Evolutionary conservation across 2,888 invertebrate species (phyloP).

Genomic region (Cephus nigrinus): DNA sequence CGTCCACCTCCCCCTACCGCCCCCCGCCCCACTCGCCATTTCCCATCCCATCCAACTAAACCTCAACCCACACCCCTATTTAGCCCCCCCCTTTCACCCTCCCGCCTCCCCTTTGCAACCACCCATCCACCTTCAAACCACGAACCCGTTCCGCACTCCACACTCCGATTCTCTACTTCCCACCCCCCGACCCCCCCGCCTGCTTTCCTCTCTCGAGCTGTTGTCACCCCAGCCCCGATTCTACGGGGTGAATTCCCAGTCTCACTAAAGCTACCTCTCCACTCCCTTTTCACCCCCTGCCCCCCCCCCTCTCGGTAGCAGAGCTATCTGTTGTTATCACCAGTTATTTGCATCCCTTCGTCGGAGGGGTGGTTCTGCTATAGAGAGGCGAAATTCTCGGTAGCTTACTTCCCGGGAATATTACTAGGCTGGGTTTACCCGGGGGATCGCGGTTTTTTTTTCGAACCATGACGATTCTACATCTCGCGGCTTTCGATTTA

Average conservation of each 20-base stretch:
- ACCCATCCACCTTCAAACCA: slow-evolving; percentile 11
- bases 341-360: slow-evolving; percentile 64
- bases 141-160: slow-evolving; percentile 14
- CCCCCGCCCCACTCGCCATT: slow-evolving; percentile 14
- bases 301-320: slow-evolving; percentile 27
- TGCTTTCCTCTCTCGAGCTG: slow-evolving; percentile 24
- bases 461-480: neutral
- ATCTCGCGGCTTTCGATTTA: neutral
- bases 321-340: slow-evolving; percentile 64
- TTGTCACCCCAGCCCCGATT: slow-evolving; percentile 26
- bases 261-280: slow-evolving; percentile 5
- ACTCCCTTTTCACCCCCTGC: slow-evolving; percentile 14
- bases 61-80: slow-evolving; percentile 11
- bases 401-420: slow-evolving; percentile 58
- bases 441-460: neutral
- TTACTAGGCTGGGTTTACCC: slow-evolving; percentile 33
- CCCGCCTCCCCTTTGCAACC: slow-evolving; percentile 27
- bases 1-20: slow-evolving; percentile 35
- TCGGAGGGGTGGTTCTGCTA: slow-evolving; percentile 33
- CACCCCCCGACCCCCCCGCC: slow-evolving; percentile 20
- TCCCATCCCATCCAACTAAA: slow-evolving; percentile 12
- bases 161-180: neutral
- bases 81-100: slow-evolving; percentile 9
- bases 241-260: too few relatives aligned
- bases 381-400: slow-evolving; percentile 46